Conservation (phyloP, 2,797 vertebrate species). For the Nyctibius grandis region DNA sequence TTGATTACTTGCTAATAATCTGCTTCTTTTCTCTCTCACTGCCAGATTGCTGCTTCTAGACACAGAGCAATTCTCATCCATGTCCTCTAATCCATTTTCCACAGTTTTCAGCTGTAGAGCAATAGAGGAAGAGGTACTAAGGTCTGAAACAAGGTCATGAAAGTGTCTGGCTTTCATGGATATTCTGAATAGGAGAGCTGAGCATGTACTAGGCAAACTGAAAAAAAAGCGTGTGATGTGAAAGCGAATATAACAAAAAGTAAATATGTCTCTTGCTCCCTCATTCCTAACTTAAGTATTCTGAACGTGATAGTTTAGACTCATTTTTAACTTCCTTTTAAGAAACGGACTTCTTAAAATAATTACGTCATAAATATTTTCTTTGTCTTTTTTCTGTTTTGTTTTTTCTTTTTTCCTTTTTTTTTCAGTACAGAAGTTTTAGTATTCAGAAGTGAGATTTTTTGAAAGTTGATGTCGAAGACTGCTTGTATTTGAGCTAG, state of each 20-base stretch:
- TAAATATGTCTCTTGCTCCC: background rate
- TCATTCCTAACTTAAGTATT: background rate
- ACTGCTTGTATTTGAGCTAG: background rate
- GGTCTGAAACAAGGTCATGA: background rate
- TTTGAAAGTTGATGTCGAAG: background rate
- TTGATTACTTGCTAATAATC: background rate
- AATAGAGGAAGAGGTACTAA: background rate
- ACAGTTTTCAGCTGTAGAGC: background rate
- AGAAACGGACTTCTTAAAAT: background rate
- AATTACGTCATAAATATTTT: background rate
- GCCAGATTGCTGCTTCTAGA: background rate
- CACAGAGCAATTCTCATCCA: background rate
- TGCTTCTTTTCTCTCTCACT: background rate
- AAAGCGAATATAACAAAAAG: background rate
- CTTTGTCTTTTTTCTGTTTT: rapidly evolving
- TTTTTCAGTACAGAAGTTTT: background rate
- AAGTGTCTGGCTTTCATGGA: background rate
- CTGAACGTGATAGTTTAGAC: background rate
- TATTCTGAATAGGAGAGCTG: background rate
- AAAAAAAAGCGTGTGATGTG: background rate
- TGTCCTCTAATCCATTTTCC: background rate
- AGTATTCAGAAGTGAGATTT: background rate
- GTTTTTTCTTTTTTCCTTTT: background rate
- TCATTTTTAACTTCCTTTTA: background rate
- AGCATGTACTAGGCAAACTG: background rate